Evolutionary conservation across 1,140 invertebrate species (phyloP), one percentile per base, ranked within the genome.

Genomic region (Leptonema lineaticorne): DNA sequence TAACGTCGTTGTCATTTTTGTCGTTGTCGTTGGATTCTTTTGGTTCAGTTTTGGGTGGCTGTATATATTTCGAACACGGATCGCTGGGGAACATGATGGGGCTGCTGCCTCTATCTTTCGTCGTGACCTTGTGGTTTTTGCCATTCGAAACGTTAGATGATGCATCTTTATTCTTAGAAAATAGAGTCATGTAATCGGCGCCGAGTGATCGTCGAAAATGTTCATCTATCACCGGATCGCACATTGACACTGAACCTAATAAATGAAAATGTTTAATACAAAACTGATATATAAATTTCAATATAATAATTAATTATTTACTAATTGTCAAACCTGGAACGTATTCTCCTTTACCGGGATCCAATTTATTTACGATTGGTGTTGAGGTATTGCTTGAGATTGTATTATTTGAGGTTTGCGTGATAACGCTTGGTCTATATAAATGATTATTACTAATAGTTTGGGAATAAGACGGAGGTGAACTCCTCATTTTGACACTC

Each of bases 131-230:
- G 69, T 70, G 50, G 2, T 62, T 64, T 73, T 75, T 67, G 66
- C 74, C 71, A 63, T 76, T 62, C 73, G 76, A 75, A 74, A 83
- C 78, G 33, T 78, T 81, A 72, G 82, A 81, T 24, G 63, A 58
- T 22, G 79, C 75, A 18, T 75, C 78, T 46, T 78, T 80, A 67
- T 75, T 78, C 74, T 88, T 89, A 66, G 81, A 80, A 77, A 92
- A 92, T 59, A 94, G 83, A 33, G 87, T 87, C 72, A 91, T 88
- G 81, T 97, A 97, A 75, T 94, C 88, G 73, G 93, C 90, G 45
- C 95, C 95, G 63, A 97, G 82, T 5, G 95, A 97, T 69, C 95
- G 87, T 62, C 95, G 85, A 81, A 98, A 98, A 80, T 98, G 95
- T 77, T 97, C 95, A 78, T 98, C 95, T 76, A 98, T 96, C 30